Conservation (phyloP, 2,113 vertebrate species). For the Hydrolagus affinis region DNA sequence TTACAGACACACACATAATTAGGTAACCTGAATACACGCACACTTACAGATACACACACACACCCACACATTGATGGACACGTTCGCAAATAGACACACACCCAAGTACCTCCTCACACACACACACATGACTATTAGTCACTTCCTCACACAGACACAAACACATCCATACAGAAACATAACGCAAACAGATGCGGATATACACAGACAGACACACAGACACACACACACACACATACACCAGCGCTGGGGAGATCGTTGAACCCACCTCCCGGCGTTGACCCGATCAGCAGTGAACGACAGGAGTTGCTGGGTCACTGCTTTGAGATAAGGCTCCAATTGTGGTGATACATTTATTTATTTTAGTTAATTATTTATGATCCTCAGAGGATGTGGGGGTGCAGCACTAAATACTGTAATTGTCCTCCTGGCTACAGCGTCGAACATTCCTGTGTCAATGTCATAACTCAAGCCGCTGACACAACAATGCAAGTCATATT, state of each 20-base stretch:
- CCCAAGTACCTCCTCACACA: no score
- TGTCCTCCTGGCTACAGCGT: neutral
- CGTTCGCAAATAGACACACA: no score
- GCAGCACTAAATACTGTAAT: constrained; percentile 9
- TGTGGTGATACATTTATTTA: constrained; percentile 5
- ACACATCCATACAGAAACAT: no score
- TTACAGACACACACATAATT: no score
- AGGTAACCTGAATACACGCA: no score
- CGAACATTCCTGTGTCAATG: neutral
- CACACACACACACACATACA: no score
- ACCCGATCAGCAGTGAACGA: neutral
- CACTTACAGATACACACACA: no score
- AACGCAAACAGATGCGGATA: no score
- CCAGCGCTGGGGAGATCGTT: neutral
- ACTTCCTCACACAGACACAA: no score
- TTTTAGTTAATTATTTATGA: constrained; percentile 30
- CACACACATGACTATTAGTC: no score
- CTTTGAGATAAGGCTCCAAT: neutral
- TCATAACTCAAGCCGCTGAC: neutral
- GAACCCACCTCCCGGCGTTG: neutral
- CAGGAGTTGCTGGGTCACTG: neutral
- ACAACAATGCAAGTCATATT: constrained; percentile 9
- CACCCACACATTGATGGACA: no score
- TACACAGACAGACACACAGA: no score
- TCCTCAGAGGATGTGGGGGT: neutral